A percentile compares a stretch with the other conserved stretches of the same genome.
These are phyloP conservation scores for Drosophila aff. DNA, from an alignment of 1,140 invertebrate species.

Conservation along the genomic window DNA sequence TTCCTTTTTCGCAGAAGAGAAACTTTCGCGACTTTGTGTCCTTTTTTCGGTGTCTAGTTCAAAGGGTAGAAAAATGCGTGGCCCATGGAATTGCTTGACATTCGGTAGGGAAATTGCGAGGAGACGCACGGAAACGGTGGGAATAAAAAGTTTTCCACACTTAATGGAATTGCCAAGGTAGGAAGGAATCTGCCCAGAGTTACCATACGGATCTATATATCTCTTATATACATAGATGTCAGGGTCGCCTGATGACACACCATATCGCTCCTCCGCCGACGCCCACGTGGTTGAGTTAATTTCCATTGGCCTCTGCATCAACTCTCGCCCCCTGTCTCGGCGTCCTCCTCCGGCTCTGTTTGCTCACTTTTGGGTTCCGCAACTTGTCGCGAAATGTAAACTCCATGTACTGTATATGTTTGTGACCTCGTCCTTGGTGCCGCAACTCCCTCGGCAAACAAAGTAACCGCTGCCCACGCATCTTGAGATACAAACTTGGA, in stretches of 20 bases:
- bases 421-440: not conserved
- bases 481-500: not conserved
- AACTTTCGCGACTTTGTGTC: constrained; percentile 14
- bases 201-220: not conserved
- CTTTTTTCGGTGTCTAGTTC: constrained; percentile 20
- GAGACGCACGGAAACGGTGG: not conserved
- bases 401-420: not conserved
- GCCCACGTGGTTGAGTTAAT: constrained; percentile 28
- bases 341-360: constrained; percentile 12
- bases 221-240: not conserved
- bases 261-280: not conserved
- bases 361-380: constrained; percentile 31
- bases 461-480: not conserved
- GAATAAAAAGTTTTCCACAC: constrained; percentile 35
- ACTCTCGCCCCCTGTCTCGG: constrained; percentile 16
- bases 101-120: constrained; percentile 21
- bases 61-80: constrained; percentile 17
- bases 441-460: not conserved
- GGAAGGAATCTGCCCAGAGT: not conserved
- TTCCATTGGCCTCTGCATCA: constrained; percentile 34
- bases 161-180: constrained; percentile 34
- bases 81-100: constrained; percentile 27
- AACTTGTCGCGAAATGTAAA: constrained; percentile 44
- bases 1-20: not conserved
- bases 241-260: not conserved